Base-by-base conservation (phyloP, 2,797 vertebrate genomes). In the Selene dorsalis region DNA sequence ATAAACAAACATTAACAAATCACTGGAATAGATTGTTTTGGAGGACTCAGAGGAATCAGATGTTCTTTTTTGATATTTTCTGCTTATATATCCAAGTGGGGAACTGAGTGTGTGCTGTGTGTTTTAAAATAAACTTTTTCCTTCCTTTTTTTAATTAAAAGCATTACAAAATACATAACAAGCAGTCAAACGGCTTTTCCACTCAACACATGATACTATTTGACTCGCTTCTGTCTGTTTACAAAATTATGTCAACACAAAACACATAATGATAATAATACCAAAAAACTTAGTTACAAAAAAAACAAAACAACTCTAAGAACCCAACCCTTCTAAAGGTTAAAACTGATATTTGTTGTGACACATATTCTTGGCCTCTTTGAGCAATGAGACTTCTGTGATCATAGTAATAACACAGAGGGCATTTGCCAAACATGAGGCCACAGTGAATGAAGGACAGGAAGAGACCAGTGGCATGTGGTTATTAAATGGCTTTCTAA, bases 401-500 rank as follows among this genome's bases (percentile, higher is more conserved):
- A 82, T 53, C 58, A 75, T 68, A 76, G 43, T 72, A 76, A 84
- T 83, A 39, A 67, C 52, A 38, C 32, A 71, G 63, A 69, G 20
- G 68, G 32, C 58, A 22, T 58, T 79, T 16, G 45, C 50, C 38
- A 76, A 65, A 72, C 77, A 43, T 45, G 60, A 73, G 20, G 11
- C 53, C 60, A 55, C 55, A 81, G 43, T 77, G 65, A 85, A 52
- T 11, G 62, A 80, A 68, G 60, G 55, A 82, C 48, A 82, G 61
- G 52, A 78, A 71, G 62, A 75, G 81, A 83, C 24, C 28, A 30
- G 1, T 79, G 76, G 38, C 79, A 88, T 58, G 71, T 56, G 41
- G 30, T 84, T 77, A 88, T 90, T 86, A 82, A 80, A 57, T 39
- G 12, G 64, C 41, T 78, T 50, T 65, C 79, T 72, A 89, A 78